Conservation (phyloP, 2,797 vertebrate genomes). For the Delichon dasypus region DNA sequence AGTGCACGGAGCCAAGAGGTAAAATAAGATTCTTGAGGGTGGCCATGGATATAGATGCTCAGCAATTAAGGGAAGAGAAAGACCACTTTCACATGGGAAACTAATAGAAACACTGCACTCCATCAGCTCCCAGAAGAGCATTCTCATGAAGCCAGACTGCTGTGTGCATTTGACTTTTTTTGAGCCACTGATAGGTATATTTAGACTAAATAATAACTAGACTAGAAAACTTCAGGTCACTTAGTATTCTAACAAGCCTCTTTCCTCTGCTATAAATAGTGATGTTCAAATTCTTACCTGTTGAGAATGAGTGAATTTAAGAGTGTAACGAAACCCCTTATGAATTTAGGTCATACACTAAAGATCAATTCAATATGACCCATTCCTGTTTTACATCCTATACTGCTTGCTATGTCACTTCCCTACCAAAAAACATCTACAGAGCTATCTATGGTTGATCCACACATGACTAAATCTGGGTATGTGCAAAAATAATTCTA, state of each 20-base stretch:
- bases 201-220: not conserved
- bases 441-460: not conserved
- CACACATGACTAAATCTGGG: not conserved
- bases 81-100: not conserved
- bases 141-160: not conserved
- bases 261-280: not conserved
- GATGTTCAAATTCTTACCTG: not conserved
- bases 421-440: not conserved
- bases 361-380: not conserved
- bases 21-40: not conserved
- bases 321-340: not conserved
- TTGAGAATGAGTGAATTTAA: not conserved
- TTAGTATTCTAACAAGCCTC: not conserved
- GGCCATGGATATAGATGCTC: not conserved
- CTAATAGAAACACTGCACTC: not conserved
- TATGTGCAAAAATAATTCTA: not conserved
- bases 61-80: not conserved
- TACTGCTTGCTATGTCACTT: not conserved
- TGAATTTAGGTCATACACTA: not conserved
- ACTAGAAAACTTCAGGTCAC: not conserved
- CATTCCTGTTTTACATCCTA: not conserved
- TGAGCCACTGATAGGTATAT: not conserved
- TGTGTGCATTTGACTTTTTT: not conserved
- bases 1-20: not conserved
- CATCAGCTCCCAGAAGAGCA: not conserved